These are phyloP conservation scores for Isoperla grammatica DNA, from an alignment of 2,888 invertebrate genomes.

Conservation along the genomic window DNA sequence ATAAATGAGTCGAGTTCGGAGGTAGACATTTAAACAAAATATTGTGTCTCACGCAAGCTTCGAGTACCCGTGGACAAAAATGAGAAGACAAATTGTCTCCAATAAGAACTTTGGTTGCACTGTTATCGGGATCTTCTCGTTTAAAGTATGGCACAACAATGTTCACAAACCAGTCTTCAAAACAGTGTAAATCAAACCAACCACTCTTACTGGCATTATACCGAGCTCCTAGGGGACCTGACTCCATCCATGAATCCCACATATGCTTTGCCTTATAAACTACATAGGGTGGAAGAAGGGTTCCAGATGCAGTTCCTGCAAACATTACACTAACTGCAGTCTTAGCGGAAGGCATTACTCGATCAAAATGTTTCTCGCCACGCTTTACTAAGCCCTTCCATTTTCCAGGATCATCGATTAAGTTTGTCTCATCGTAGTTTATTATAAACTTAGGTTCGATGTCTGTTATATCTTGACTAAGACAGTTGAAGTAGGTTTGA, in stretches of 20 bases:
- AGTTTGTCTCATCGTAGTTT: slow-evolving; percentile 41
- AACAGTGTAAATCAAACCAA: slow-evolving; percentile 37
- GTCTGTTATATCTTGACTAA: too few relatives aligned
- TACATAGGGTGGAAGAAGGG: slow-evolving; percentile 39
- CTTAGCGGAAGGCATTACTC: slow-evolving; percentile 37
- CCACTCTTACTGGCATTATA: slow-evolving; percentile 37
- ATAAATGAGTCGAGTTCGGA: slow-evolving; percentile 29
- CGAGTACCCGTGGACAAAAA: slow-evolving; percentile 25
- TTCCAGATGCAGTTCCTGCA: slow-evolving; percentile 38
- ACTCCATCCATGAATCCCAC: slow-evolving; percentile 36
- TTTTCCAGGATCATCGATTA: slow-evolving; percentile 39
- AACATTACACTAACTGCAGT: slow-evolving; percentile 39
- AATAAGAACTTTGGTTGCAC: slow-evolving; percentile 32
- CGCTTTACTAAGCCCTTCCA: slow-evolving; percentile 34
- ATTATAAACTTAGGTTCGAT: too few relatives aligned
- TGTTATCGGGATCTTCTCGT: too few relatives aligned
- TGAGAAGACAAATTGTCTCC: slow-evolving; percentile 28
- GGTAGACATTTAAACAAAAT: slow-evolving; percentile 29
- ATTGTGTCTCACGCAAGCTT: slow-evolving; percentile 24
- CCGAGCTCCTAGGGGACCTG: slow-evolving; percentile 34
- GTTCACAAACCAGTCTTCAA: slow-evolving; percentile 39
- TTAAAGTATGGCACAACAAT: slow-evolving; percentile 28
- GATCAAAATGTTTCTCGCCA: slow-evolving; percentile 38
- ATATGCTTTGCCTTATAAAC: slow-evolving; percentile 38
- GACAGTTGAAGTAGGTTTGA: too few relatives aligned